Percentiles rank a stretch among this genome's conserved stretches.
These are phyloP conservation scores for Canis aureus DNA, from an alignment of 2,113 vertebrate species.

Conservation along the genomic window DNA sequence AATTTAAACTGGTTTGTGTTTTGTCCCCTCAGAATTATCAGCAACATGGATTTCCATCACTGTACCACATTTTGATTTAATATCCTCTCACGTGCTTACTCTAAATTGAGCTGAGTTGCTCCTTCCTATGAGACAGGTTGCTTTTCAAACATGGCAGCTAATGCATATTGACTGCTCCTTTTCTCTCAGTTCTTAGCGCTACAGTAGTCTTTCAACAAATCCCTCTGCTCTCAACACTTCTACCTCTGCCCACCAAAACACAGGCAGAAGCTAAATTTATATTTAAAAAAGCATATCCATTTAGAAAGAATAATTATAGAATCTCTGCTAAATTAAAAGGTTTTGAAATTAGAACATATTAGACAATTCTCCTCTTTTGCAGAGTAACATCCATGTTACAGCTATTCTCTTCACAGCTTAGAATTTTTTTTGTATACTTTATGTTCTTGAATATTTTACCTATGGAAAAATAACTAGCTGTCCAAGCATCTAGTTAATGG, in stretches of 20 bases:
- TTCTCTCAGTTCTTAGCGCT: background rate
- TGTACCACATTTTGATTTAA: background rate
- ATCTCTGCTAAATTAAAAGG: background rate
- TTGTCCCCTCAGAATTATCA: background rate
- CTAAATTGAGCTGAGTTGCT: background rate
- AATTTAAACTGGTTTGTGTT: background rate
- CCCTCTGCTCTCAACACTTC: background rate
- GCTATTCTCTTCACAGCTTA: background rate
- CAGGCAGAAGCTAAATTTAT: background rate
- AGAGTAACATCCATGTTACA: background rate
- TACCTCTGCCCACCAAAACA: background rate
- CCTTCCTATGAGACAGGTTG: background rate
- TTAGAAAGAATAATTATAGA: conserved; percentile 7
- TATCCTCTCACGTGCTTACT: background rate
- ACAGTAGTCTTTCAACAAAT: background rate
- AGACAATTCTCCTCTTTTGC: background rate
- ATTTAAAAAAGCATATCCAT: background rate
- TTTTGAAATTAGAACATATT: background rate
- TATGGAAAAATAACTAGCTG: background rate
- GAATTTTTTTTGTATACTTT: background rate
- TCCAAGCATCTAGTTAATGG: background rate
- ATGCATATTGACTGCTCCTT: background rate
- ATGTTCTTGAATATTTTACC: background rate
- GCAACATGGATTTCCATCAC: background rate
- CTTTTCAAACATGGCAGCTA: background rate